A percentile compares a stretch with the other conserved stretches of the same genome.
phyloP scores from a whole-genome alignment of 2,113 vertebrate genomes.

The Callopanchax toddi region DNA sequence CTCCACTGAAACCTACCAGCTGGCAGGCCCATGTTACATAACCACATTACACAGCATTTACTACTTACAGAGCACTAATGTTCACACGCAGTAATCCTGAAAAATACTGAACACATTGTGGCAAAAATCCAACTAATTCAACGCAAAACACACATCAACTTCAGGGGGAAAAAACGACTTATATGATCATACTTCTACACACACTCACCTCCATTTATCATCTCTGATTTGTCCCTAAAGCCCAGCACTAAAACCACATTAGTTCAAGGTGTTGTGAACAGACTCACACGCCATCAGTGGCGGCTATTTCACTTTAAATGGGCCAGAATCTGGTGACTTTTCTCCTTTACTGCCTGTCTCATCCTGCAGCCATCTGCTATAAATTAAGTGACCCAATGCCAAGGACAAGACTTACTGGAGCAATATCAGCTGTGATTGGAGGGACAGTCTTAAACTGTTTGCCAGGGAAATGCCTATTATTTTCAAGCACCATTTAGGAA shows the following conservation, averaged over 20 bases:
- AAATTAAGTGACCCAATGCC: constrained; percentile 52
- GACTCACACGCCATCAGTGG: constrained; percentile 15
- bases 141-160: not conserved
- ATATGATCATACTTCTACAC: not conserved
- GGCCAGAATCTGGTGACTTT: constrained; percentile 28
- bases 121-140: constrained; percentile 6
- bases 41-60: constrained; percentile 66
- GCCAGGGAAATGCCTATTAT: constrained; percentile 2
- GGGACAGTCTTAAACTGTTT: constrained; percentile 4
- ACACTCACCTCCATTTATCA: constrained; percentile 6
- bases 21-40: constrained; percentile 54
- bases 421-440: constrained; percentile 34
- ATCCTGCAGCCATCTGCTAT: constrained; percentile 49
- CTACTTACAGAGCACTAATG: constrained; percentile 31
- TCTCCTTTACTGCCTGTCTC: constrained; percentile 30
- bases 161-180: not conserved
- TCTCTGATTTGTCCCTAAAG: not conserved
- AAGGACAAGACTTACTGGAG: constrained; percentile 50
- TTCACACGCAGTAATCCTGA: constrained; percentile 11
- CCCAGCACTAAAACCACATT: constrained; percentile 33
- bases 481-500: constrained; percentile 18
- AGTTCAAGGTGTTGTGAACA: constrained; percentile 36
- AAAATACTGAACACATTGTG: not conserved
- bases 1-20: constrained; percentile 49
- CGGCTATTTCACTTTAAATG: constrained; percentile 28